These are phyloP conservation scores for Neolamprologus toae DNA, from an alignment of 2,113 vertebrate species.

Conservation along the genomic window DNA sequence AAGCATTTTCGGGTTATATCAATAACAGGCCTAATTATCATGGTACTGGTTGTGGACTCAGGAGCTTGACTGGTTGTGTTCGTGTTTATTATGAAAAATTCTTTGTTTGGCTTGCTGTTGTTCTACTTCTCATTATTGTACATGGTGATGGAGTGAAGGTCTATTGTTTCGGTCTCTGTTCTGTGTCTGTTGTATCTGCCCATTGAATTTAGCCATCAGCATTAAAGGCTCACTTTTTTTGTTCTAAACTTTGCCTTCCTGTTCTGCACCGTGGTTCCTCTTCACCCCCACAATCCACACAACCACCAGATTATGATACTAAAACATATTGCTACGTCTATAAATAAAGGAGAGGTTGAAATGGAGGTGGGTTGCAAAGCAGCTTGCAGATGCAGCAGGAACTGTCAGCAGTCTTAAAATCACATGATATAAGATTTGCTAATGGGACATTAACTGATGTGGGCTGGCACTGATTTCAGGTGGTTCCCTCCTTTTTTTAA, in stretches of 20 bases:
- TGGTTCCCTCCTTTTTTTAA: rapidly evolving
- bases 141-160: background rate
- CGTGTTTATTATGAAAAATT: background rate
- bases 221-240: background rate
- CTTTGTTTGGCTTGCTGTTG: background rate
- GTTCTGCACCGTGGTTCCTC: background rate
- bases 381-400: background rate
- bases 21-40: background rate
- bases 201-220: background rate
- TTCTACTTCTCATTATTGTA: background rate
- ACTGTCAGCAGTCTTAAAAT: background rate
- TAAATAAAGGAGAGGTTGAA: background rate
- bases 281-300: background rate
- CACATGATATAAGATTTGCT: background rate
- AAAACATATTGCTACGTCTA: background rate
- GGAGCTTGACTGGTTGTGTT: background rate
- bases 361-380: background rate
- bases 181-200: background rate
- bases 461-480: background rate
- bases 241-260: background rate
- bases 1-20: background rate
- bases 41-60: background rate
- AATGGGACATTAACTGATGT: background rate
- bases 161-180: background rate
- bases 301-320: background rate